Percentiles rank a stretch among this genome's conserved stretches.
Conservation (phyloP, 2,888 invertebrate species). For the Seira ritae region DNA sequence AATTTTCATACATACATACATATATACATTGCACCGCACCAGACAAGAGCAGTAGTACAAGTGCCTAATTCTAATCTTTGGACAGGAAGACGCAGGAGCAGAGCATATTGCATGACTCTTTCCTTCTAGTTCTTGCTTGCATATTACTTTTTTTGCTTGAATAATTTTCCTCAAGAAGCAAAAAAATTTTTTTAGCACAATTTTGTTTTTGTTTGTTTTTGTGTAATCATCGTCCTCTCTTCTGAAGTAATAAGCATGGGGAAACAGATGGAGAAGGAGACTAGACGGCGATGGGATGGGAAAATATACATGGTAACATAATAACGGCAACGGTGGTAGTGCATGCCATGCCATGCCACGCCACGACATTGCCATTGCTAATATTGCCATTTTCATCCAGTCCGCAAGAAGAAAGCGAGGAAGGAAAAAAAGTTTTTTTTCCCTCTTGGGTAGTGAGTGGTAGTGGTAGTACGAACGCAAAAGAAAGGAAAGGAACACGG, state of each 20-base stretch:
- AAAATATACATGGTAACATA: not conserved
- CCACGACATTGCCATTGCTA: no score
- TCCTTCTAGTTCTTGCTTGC: not conserved
- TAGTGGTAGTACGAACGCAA: not conserved
- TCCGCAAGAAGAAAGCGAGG: no score
- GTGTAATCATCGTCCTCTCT: not conserved
- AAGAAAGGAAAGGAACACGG: slow-evolving; percentile 6
- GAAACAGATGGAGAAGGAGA: slow-evolving; percentile 25
- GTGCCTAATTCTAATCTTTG: not conserved
- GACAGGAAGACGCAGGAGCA: no score
- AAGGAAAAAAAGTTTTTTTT: slow-evolving; percentile 14
- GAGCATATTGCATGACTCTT: slow-evolving; percentile 4
- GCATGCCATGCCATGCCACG: not conserved
- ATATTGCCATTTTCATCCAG: no score
- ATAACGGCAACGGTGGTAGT: no score
- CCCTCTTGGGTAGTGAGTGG: not conserved
- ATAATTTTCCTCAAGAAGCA: not conserved
- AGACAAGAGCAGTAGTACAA: not conserved
- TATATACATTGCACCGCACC: not conserved
- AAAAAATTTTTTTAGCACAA: slow-evolving; percentile 6
- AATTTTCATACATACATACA: not conserved
- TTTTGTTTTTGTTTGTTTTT: slow-evolving; percentile 30
- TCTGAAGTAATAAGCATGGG: slow-evolving; percentile 17
- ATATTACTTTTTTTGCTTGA: not conserved
- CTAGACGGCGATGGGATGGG: slow-evolving; percentile 4